These are phyloP conservation scores for Cerastis rubricosa DNA, from an alignment of 2,888 invertebrate genomes.

Conservation along the genomic window DNA sequence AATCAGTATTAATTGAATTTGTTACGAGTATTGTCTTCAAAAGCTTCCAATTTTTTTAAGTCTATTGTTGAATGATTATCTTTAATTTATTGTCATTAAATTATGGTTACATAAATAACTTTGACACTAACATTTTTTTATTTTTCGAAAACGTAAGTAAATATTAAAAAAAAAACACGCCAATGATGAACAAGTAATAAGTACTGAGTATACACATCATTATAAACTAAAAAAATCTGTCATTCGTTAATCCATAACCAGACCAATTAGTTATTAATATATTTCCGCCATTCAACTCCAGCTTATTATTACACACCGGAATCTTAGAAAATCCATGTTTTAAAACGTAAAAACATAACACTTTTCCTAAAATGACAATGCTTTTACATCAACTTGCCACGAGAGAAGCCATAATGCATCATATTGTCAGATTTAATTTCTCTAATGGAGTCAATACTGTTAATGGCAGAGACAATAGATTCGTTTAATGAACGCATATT, in stretches of 20 bases:
- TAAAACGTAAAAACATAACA: background rate
- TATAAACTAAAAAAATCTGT: too few species aligned
- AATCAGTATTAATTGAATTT: constrained; percentile 8
- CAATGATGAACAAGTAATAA: too few species aligned
- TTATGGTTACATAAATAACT: background rate
- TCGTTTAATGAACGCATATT: constrained; percentile 7
- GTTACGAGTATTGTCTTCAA: constrained; percentile 14
- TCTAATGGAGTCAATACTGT: constrained; percentile 56
- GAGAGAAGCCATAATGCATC: constrained; percentile 26
- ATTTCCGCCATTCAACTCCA: background rate
- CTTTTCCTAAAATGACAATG: background rate
- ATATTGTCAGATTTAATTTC: constrained; percentile 38
- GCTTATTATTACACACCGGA: background rate
- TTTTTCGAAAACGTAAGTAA: too few species aligned
- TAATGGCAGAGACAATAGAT: constrained; percentile 40
- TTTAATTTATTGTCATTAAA: constrained; percentile 9
- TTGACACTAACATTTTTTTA: background rate
- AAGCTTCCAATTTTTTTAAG: background rate
- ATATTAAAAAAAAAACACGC: too few species aligned
- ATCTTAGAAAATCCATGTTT: background rate
- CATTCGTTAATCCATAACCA: background rate
- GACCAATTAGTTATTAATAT: background rate
- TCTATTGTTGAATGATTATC: background rate
- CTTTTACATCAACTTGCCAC: constrained; percentile 22
- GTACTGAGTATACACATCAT: background rate